These are phyloP conservation scores for Phylloscopus collybita DNA, from an alignment of 2,797 vertebrate species.

Conservation along the genomic window DNA sequence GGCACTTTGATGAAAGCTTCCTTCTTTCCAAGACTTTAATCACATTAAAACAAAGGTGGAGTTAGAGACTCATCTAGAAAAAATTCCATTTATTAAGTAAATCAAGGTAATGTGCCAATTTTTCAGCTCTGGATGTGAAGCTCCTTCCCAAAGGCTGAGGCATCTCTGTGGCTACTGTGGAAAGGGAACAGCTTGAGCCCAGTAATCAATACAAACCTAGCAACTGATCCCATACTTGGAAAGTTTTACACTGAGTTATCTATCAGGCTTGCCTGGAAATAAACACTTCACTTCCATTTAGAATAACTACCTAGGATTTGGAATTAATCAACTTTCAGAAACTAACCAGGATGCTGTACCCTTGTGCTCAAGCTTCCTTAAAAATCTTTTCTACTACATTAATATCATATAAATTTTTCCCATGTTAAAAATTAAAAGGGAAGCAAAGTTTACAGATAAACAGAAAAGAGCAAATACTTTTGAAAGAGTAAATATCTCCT, in stretches of 20 bases:
- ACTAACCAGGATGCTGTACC: background rate
- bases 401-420: background rate
- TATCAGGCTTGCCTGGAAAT: background rate
- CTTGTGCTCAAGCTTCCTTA: background rate
- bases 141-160: background rate
- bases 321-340: background rate
- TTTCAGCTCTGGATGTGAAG: background rate
- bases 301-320: background rate
- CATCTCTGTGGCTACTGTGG: background rate
- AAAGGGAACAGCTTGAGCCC: background rate
- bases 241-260: background rate
- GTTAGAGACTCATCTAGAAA: constrained; percentile 21
- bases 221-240: background rate
- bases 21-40: constrained; percentile 33
- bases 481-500: background rate
- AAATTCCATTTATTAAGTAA: constrained; percentile 35
- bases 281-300: background rate
- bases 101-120: background rate
- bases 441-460: background rate
- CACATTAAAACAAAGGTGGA: constrained; percentile 44
- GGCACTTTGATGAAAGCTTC: constrained; percentile 48
- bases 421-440: background rate
- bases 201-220: background rate
- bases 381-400: background rate
- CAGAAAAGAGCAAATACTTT: background rate